phyloP scores from a whole-genome alignment of 2,113 vertebrate genomes.

The Notechis scutatus region DNA sequence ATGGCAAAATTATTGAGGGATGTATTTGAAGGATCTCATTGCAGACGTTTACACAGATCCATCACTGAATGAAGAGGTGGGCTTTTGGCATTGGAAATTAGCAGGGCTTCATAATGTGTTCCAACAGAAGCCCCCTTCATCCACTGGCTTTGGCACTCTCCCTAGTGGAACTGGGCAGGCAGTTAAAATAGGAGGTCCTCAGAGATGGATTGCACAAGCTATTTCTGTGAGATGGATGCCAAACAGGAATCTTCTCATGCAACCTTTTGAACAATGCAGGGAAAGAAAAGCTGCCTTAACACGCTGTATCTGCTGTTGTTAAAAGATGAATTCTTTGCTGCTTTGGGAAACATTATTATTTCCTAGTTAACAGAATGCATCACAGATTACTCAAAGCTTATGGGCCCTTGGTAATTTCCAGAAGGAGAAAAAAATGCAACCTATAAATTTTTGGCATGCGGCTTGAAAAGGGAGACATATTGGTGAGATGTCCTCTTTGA shows the following conservation, averaged over 20 bases:
- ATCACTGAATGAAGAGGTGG: not conserved
- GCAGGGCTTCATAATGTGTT: not conserved
- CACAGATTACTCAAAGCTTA: slow-evolving; percentile 43
- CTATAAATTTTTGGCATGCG: slow-evolving; percentile 51
- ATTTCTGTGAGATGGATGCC: slow-evolving; percentile 22
- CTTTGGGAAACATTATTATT: not conserved
- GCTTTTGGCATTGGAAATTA: not conserved
- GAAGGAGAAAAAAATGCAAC: slow-evolving; percentile 12
- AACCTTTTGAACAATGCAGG: slow-evolving; percentile 26
- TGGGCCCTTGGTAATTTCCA: slow-evolving; percentile 61
- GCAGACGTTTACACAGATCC: not conserved
- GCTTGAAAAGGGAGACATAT: slow-evolving; percentile 50
- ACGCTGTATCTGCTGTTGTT: slow-evolving; percentile 24
- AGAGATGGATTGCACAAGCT: slow-evolving; percentile 47
- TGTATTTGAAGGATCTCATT: not conserved
- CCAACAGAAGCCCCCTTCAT: not conserved
- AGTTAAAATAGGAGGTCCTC: slow-evolving; percentile 42
- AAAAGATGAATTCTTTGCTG: not conserved
- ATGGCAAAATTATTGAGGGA: not conserved
- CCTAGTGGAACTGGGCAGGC: slow-evolving; percentile 43
- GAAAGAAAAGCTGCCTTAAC: not conserved
- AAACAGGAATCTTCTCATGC: slow-evolving; percentile 33
- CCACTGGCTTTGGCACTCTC: slow-evolving; percentile 42
- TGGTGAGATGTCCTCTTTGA: too few relatives aligned
- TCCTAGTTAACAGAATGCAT: slow-evolving; percentile 18